Evolutionary conservation across 2,888 invertebrate species (phyloP), one percentile per base, ranked within the genome.

Genomic region (Megamerina dolium): DNA sequence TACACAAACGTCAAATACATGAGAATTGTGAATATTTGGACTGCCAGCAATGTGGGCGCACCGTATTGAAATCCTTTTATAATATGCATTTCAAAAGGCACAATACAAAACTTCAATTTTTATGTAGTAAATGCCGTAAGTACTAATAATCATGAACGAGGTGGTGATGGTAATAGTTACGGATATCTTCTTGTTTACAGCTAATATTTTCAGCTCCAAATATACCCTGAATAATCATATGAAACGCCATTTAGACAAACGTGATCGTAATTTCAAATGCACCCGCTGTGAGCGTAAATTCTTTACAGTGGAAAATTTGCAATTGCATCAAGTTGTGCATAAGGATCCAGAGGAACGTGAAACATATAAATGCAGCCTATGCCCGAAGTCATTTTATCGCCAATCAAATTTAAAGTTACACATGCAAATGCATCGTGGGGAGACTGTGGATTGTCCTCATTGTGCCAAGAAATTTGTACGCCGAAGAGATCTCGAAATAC

Each of bases 381-480:
- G 56, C 14, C 44, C 49, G 6, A 56, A 56, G 27, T 35, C 53
- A 16, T 56, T 56, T 34, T 12, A 54, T 33, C 56, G 54, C 21
- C 52, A 56, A 21, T 42, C 53, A 5, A 56, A 56, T 20, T 46
- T 56, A 1, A 45, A 48, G 14, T 43, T 56, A 13, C 56, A 56
- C 12, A 54, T 56, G 56, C 56, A 52, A 46, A 53, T 56, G 56
- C 56, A 56, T 33, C 50, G 53, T 12, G 56, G 56, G 2, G 53
- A 54, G 32, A 56, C 56, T 2, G 52, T 54, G 41, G 49, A 53
- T 27, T 56, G 56, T 21, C 34, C 53, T 6, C 48, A 56, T 32
- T 56, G 56, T 14, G 51, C 49, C 5, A 56, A 56, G 17, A 48
- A 56, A 32, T 56, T 54, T 42, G 56, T 56, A 13, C 53, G 56